Evolutionary conservation across 2,888 invertebrate genomes (phyloP).

Genomic region (Hemaris fuciformis): DNA sequence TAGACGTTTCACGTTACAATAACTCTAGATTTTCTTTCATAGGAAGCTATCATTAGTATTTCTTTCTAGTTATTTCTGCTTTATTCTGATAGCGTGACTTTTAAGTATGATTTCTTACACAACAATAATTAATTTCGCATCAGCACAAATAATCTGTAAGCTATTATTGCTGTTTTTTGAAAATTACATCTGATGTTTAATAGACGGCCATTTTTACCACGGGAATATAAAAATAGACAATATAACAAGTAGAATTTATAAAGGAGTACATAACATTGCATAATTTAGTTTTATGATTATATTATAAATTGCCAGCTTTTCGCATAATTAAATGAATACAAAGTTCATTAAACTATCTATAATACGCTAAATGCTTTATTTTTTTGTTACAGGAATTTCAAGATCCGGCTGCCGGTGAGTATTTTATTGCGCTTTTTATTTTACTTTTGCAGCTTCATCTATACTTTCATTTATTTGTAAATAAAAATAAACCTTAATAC

Average conservation of each 20-base stretch:
- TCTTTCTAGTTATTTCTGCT: neutral
- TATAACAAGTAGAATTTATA: neutral
- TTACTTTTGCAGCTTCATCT: neutral
- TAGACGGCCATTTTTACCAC: neutral
- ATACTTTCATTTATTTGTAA: constrained; percentile 12
- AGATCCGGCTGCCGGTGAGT: constrained; percentile 66
- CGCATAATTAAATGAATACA: constrained; percentile 15
- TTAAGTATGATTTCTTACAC: neutral
- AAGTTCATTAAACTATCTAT: constrained; percentile 21
- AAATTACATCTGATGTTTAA: constrained; percentile 8
- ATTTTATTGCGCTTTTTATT: constrained; percentile 7
- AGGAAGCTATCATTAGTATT: neutral
- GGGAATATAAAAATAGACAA: neutral
- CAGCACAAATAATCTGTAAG: constrained; percentile 22
- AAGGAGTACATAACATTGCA: neutral
- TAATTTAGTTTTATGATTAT: constrained; percentile 12
- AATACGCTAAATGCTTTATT: constrained; percentile 24
- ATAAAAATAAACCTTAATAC: neutral
- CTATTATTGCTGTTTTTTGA: constrained; percentile 10
- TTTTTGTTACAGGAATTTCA: constrained; percentile 71
- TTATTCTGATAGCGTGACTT: constrained; percentile 9
- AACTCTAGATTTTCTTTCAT: neutral
- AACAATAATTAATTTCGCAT: constrained; percentile 20
- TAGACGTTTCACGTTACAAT: neutral
- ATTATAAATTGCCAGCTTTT: constrained; percentile 27